phyloP scores from a whole-genome alignment of 2,113 vertebrate species.

The Gallinago paraguaiae region DNA sequence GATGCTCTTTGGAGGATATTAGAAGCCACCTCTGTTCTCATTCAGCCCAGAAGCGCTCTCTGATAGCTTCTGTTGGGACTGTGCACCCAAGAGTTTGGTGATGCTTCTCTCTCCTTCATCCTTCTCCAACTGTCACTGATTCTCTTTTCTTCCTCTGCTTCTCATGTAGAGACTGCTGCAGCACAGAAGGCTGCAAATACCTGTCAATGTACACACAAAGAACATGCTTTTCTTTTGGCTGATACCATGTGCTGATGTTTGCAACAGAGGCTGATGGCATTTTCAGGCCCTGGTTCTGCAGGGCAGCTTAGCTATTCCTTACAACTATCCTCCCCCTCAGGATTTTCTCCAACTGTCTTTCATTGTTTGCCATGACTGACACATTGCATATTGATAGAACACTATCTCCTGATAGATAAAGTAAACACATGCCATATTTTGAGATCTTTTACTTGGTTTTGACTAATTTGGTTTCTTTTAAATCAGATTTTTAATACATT shows the following conservation, averaged over 20 bases:
- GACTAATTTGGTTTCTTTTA: background rate
- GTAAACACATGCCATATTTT: background rate
- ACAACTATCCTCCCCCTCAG: background rate
- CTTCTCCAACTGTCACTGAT: background rate
- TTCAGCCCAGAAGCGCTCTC: background rate
- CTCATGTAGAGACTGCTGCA: background rate
- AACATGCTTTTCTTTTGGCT: background rate
- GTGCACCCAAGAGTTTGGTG: background rate
- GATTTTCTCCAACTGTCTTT: background rate
- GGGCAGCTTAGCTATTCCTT: background rate
- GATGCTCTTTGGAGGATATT: background rate
- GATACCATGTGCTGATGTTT: background rate
- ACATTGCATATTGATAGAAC: background rate
- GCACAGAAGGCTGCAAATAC: background rate
- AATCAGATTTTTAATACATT: background rate
- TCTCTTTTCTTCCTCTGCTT: background rate
- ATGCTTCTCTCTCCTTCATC: background rate
- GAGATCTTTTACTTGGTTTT: background rate
- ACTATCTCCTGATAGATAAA: background rate
- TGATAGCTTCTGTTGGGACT: background rate
- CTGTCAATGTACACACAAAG: background rate
- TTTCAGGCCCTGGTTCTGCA: background rate
- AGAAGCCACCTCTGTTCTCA: background rate
- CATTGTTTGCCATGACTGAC: background rate
- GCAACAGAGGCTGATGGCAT: background rate